phyloP scores from a whole-genome alignment of 1,140 invertebrate species.

The Myzus persicae region DNA sequence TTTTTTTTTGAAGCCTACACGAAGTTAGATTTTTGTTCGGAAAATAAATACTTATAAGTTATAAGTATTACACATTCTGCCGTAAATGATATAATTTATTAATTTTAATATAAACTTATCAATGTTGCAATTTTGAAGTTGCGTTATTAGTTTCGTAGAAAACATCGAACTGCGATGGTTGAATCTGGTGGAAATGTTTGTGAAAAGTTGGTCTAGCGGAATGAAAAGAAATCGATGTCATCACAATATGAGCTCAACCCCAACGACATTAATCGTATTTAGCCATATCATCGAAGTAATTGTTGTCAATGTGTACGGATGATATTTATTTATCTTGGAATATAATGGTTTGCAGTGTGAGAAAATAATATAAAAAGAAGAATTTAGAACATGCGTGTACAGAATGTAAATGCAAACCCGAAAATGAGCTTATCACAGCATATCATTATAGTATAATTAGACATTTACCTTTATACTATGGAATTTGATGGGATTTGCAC shows the following conservation, averaged over 20 bases:
- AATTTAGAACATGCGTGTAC: neutral
- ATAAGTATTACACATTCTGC: neutral
- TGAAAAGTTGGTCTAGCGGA: neutral
- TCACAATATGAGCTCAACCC: neutral
- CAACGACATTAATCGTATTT: neutral
- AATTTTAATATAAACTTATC: neutral
- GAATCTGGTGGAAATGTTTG: neutral
- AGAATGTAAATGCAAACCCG: neutral
- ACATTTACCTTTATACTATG: neutral
- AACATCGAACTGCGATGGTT: neutral
- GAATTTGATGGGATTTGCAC: neutral
- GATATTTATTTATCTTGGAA: neutral
- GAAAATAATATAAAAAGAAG: neutral
- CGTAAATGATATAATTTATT: neutral
- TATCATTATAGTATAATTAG: neutral
- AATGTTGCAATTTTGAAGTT: neutral
- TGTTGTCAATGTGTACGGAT: neutral
- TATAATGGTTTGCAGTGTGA: neutral
- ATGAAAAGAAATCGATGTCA: neutral
- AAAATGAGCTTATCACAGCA: neutral
- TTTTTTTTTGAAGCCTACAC: neutral
- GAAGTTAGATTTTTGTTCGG: neutral
- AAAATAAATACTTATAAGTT: neutral
- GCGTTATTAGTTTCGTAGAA: neutral
- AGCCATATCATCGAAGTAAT: neutral